Conservation (phyloP, 2,888 invertebrate species). For the Drosophila rubida region DNA sequence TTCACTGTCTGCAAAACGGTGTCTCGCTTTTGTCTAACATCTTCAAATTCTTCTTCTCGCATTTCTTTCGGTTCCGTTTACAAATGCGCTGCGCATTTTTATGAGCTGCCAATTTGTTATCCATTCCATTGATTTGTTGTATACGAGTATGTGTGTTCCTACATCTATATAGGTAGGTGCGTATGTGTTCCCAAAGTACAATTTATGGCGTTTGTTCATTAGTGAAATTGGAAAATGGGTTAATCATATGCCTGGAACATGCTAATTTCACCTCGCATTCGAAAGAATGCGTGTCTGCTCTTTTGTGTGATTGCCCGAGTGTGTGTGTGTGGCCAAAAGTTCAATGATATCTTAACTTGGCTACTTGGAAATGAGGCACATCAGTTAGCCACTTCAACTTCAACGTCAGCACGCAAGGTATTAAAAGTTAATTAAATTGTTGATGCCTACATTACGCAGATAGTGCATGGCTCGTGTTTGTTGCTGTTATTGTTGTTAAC, state of each 20-base stretch:
- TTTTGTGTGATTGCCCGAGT: neutral
- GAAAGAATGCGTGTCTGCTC: slow-evolving; percentile 1
- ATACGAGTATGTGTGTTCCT: neutral
- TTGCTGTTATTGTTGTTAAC: slow-evolving; percentile 29
- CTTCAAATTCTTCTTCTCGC: slow-evolving; percentile 36
- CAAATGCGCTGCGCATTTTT: slow-evolving; percentile 61
- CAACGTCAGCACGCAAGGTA: neutral
- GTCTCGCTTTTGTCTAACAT: slow-evolving; percentile 29
- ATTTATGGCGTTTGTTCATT: slow-evolving; percentile 70
- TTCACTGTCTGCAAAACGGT: slow-evolving; percentile 23
- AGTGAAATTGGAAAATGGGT: slow-evolving; percentile 61
- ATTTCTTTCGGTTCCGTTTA: slow-evolving; percentile 43
- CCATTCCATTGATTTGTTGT: slow-evolving; percentile 29
- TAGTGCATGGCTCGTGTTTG: slow-evolving; percentile 53
- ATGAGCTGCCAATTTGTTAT: slow-evolving; percentile 38
- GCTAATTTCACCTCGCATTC: slow-evolving; percentile 28
- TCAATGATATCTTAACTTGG: slow-evolving; percentile 12
- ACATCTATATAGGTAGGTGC: neutral
- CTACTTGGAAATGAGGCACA: slow-evolving; percentile 6
- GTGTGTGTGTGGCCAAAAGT: slow-evolving; percentile 19
- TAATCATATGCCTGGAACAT: slow-evolving; percentile 65
- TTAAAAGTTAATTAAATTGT: slow-evolving; percentile 59
- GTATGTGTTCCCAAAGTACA: slow-evolving; percentile 41
- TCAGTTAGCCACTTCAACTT: neutral
- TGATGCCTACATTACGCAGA: slow-evolving; percentile 43